A percentile compares a stretch with the other conserved stretches of the same genome.
These are phyloP conservation scores for Caenorhabditis sp. DNA, from an alignment of 2,888 invertebrate genomes.

Conservation along the genomic window DNA sequence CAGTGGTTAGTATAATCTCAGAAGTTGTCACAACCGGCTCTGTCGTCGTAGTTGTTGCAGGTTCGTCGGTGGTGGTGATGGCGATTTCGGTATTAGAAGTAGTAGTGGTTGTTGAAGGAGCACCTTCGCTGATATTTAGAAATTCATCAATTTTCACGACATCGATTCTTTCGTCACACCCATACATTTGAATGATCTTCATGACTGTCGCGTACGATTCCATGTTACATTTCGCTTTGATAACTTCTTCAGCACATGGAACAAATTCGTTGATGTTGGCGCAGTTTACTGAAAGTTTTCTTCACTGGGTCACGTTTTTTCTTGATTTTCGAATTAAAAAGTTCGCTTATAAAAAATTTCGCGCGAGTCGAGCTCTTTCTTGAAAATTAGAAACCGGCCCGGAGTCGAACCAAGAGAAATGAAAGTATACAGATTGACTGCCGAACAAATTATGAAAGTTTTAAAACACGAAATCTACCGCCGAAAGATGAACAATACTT, in stretches of 20 bases:
- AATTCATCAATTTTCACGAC: conserved; percentile 22
- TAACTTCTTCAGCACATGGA: conserved; percentile 26
- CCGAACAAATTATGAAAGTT: too few species aligned
- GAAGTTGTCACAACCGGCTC: too few species aligned
- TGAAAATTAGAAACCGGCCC: too few species aligned
- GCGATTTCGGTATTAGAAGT: neutral
- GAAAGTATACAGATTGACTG: too few species aligned
- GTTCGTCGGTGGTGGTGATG: neutral
- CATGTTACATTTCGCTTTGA: conserved; percentile 22
- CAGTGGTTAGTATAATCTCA: too few species aligned
- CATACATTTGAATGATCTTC: conserved; percentile 25
- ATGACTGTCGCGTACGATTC: conserved; percentile 29
- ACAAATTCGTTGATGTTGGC: conserved; percentile 31
- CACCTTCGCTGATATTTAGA: conserved; percentile 3
- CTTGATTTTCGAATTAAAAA: too few species aligned
- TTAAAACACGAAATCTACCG: too few species aligned
- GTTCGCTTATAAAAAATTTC: too few species aligned
- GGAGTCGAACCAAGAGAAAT: too few species aligned
- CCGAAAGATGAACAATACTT: too few species aligned
- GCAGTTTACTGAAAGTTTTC: conserved; percentile 21
- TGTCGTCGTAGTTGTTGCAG: neutral
- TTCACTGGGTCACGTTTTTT: too few species aligned
- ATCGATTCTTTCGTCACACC: conserved; percentile 26
- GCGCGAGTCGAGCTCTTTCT: too few species aligned
- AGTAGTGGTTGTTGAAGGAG: neutral